Percentiles rank a stretch among this genome's conserved stretches.
phyloP scores from a whole-genome alignment of 2,888 invertebrate species.

The Junonia oenone region DNA sequence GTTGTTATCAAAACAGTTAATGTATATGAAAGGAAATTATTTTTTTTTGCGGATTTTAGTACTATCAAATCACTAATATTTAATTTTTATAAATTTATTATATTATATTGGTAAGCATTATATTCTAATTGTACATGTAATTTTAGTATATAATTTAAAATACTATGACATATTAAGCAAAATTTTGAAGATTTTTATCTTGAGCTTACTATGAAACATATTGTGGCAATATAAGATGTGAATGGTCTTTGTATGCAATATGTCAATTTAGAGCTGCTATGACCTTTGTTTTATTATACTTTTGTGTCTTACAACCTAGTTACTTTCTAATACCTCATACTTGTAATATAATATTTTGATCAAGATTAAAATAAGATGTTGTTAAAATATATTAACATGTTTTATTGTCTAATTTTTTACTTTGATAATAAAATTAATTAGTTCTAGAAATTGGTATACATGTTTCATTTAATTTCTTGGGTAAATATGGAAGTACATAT shows the following conservation, averaged over 20 bases:
- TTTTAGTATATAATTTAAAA: too few relatives aligned
- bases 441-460: neutral
- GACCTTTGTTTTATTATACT: slow-evolving; percentile 4
- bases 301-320: neutral
- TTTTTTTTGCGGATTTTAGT: too few relatives aligned
- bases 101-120: too few relatives aligned
- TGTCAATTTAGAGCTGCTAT: slow-evolving; percentile 5
- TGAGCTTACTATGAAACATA: neutral
- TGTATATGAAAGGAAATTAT: too few relatives aligned
- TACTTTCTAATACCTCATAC: slow-evolving; percentile 14
- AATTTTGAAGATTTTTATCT: neutral
- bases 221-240: neutral
- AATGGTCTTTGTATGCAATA: slow-evolving; percentile 5
- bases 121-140: too few relatives aligned
- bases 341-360: neutral
- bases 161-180: too few relatives aligned
- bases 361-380: neutral
- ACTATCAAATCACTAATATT: too few relatives aligned
- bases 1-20: too few relatives aligned
- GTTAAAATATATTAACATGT: neutral
- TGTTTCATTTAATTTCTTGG: neutral
- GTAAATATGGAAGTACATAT: neutral
- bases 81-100: too few relatives aligned
- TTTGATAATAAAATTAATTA: neutral
- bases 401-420: neutral